These are phyloP conservation scores for Tetrapedia diversipes DNA, from an alignment of 2,888 invertebrate genomes.

Conservation along the genomic window DNA sequence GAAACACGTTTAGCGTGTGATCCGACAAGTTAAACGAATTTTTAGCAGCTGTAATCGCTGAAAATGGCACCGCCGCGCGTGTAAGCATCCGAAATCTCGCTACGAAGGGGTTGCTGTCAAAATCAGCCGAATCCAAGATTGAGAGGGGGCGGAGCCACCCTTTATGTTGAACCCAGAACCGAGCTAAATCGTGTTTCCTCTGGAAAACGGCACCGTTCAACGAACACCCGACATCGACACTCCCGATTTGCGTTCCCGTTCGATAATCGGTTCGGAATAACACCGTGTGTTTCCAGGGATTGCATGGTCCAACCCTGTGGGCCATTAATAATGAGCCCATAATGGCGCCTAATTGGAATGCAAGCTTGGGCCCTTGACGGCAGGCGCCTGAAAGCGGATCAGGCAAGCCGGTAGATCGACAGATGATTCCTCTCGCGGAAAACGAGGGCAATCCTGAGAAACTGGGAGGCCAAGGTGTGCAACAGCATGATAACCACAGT, in stretches of 20 bases:
- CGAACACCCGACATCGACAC: conserved; percentile 36
- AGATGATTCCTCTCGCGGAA: background rate
- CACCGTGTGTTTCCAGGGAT: conserved; percentile 32
- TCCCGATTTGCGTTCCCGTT: background rate
- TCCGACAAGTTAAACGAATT: too few relatives aligned
- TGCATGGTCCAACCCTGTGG: conserved; percentile 39
- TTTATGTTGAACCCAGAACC: too few relatives aligned
- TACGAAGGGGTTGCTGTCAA: background rate
- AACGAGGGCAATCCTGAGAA: background rate
- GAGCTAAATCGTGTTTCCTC: conserved; percentile 10
- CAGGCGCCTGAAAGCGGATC: conserved; percentile 11
- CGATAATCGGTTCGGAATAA: conserved; percentile 39
- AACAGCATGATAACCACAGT: too few relatives aligned
- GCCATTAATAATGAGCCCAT: conserved; percentile 51
- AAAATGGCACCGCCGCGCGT: background rate
- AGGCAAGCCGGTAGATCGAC: background rate
- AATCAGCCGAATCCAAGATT: conserved; percentile 2
- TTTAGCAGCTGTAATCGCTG: background rate
- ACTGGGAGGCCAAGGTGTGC: too few relatives aligned
- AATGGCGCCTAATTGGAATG: conserved; percentile 54
- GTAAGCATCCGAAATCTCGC: background rate
- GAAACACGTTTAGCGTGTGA: too few relatives aligned
- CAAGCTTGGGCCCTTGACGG: conserved; percentile 36
- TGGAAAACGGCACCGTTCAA: conserved; percentile 12
- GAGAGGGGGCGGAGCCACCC: background rate